phyloP scores from a whole-genome alignment of 2,113 vertebrate species.

The Halcyon malimbica region DNA sequence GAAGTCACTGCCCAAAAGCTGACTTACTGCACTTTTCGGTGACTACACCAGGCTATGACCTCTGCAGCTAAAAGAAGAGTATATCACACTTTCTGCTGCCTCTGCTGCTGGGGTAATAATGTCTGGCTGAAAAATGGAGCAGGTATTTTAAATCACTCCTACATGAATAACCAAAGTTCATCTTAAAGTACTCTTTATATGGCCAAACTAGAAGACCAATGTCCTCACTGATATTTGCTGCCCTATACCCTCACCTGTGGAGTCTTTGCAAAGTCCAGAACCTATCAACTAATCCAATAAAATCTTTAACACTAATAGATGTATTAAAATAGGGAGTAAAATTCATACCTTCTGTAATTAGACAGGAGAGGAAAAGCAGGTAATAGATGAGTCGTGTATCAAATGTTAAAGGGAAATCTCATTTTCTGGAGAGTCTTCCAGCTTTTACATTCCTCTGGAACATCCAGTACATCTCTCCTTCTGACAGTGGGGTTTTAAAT shows the following conservation, averaged over 20 bases:
- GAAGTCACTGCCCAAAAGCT: conserved; percentile 17
- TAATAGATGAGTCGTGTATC: not conserved
- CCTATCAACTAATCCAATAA: not conserved
- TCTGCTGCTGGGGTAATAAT: conserved; percentile 9
- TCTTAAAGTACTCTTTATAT: not conserved
- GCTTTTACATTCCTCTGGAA: conserved; percentile 9
- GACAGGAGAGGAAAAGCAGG: not conserved
- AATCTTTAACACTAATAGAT: not conserved
- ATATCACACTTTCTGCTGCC: conserved; percentile 21
- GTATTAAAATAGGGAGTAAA: not conserved
- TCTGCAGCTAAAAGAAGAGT: not conserved
- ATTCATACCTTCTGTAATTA: not conserved
- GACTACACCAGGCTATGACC: not conserved
- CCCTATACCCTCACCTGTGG: not conserved
- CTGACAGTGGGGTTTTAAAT: not conserved
- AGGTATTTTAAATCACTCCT: conserved; percentile 33
- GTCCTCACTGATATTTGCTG: not conserved
- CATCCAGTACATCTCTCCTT: not conserved
- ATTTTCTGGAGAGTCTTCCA: conserved; percentile 14
- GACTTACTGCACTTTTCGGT: not conserved
- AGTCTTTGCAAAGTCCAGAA: not conserved
- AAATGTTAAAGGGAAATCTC: not conserved
- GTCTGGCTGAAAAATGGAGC: not conserved
- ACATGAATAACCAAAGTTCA: not conserved
- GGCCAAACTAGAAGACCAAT: not conserved